Evolutionary conservation across 2,797 vertebrate species (phyloP).

Genomic region (Sphenopsis melanotis): DNA sequence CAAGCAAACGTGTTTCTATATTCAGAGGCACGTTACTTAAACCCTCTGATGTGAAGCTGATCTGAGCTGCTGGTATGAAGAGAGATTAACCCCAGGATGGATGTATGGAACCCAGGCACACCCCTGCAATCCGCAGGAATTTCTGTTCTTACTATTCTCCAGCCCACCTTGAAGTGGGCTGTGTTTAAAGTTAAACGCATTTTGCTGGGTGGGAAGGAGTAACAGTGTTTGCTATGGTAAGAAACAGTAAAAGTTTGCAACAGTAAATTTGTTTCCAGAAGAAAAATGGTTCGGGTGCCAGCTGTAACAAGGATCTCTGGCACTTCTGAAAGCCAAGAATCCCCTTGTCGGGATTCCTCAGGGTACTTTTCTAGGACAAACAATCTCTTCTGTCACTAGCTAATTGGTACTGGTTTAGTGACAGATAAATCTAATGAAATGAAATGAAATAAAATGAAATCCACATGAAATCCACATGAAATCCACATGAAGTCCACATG

Average conservation of each 20-base stretch:
- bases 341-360: background rate
- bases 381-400: background rate
- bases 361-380: background rate
- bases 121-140: background rate
- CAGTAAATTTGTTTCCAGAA: background rate
- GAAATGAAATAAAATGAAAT: background rate
- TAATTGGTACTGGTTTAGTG: background rate
- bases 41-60: background rate
- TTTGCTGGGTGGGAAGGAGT: background rate
- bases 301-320: background rate
- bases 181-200: background rate
- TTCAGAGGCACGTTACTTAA: background rate
- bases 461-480: background rate
- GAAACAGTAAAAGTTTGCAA: background rate
- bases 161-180: background rate
- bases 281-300: background rate
- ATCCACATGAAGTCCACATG: background rate
- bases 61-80: background rate
- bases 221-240: background rate
- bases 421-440: background rate
- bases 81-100: background rate
- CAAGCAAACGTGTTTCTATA: accelerated
- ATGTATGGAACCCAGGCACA: background rate
- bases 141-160: background rate
- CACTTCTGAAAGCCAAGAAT: background rate